Evolutionary conservation across 2,113 vertebrate species (phyloP).

Genomic region (Microcebus ravelobensis): DNA sequence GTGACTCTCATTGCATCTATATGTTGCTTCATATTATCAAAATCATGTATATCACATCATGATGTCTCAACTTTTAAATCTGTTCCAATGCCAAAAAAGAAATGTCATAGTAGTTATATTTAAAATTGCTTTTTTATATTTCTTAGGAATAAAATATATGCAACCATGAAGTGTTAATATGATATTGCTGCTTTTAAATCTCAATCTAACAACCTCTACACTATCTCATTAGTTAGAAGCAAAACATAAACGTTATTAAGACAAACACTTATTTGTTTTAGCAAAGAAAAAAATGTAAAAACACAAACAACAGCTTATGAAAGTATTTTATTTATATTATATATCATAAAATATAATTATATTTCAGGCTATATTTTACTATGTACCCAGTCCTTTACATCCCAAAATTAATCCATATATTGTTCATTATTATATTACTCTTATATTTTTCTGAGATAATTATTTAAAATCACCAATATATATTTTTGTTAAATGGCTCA

Average conservation of each 20-base stretch:
- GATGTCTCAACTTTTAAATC: neutral
- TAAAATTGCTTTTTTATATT: neutral
- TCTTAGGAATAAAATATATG: neutral
- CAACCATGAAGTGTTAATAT: neutral
- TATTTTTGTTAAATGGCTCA: neutral
- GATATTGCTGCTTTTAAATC: neutral
- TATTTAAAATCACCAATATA: neutral
- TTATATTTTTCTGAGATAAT: neutral
- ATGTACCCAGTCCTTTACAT: neutral
- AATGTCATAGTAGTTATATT: neutral
- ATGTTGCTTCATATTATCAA: neutral
- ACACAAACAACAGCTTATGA: neutral
- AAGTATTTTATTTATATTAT: slow-evolving; percentile 7
- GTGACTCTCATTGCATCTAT: neutral
- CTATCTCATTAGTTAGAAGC: neutral
- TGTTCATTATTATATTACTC: neutral
- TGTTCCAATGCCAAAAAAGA: neutral
- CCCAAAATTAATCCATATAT: neutral
- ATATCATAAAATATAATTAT: neutral
- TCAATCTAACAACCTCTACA: neutral
- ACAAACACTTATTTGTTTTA: neutral
- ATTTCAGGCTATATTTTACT: neutral
- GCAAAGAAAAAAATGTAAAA: neutral
- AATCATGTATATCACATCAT: neutral
- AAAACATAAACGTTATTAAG: slow-evolving; percentile 27